phyloP scores from a whole-genome alignment of 2,113 vertebrate genomes.

The Scalopus aquaticus region DNA sequence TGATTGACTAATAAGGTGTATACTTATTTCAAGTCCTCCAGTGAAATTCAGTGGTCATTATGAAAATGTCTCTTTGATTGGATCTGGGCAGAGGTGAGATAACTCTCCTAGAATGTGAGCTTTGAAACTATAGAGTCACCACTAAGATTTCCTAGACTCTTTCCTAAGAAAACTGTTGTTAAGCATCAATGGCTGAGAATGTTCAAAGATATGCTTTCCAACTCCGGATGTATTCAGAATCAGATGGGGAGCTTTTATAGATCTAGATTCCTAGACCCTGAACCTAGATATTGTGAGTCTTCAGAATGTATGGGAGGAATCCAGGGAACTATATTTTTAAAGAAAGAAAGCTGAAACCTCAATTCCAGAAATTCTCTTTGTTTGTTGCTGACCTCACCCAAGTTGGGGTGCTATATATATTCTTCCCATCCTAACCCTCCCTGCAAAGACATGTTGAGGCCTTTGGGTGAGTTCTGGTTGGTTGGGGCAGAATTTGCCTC shows the following conservation, averaged over 20 bases:
- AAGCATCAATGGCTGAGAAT: not conserved
- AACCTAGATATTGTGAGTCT: not conserved
- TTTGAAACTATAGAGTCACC: slow-evolving; percentile 15
- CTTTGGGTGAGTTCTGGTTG: not conserved
- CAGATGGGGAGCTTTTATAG: not conserved
- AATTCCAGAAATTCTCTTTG: not conserved
- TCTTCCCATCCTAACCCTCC: not conserved
- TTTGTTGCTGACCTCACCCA: not conserved
- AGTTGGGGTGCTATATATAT: not conserved
- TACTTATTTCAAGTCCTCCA: not conserved
- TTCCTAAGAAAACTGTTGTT: slow-evolving; percentile 28
- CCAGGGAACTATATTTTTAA: not conserved
- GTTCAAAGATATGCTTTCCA: not conserved
- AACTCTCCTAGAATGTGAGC: not conserved
- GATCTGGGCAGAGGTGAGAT: not conserved
- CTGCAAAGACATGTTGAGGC: not conserved
- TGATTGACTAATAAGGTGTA: not conserved
- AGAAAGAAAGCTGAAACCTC: not conserved
- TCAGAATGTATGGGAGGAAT: not conserved
- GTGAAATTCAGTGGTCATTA: not conserved
- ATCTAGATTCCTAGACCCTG: not conserved
- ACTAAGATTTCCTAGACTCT: not conserved
- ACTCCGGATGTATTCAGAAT: not conserved
- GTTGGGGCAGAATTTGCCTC: not conserved
- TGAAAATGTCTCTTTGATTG: slow-evolving; percentile 16